A percentile compares a stretch with the other conserved stretches of the same genome.
Evolutionary conservation across 2,888 invertebrate genomes (phyloP).

Genomic region (Ormyrus pomaceus): DNA sequence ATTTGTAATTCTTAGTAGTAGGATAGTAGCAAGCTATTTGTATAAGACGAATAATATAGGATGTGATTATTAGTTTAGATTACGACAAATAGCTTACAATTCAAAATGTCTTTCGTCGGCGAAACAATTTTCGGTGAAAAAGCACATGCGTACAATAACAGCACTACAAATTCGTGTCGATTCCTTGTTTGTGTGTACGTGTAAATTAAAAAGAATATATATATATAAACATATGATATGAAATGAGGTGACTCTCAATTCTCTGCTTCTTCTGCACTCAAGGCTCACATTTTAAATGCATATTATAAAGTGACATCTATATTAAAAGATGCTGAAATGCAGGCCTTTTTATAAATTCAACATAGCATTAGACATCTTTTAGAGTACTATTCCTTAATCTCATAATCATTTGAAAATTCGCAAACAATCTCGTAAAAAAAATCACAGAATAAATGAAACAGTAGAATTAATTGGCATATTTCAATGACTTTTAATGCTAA

Average conservation of each 20-base stretch:
- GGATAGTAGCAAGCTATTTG: slow-evolving; percentile 53
- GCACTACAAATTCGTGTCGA: slow-evolving; percentile 46
- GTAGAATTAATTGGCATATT: slow-evolving; percentile 31
- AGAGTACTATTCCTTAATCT: slow-evolving; percentile 44
- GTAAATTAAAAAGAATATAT: slow-evolving; percentile 26
- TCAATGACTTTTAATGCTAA: slow-evolving; percentile 29
- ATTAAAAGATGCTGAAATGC: slow-evolving; percentile 46
- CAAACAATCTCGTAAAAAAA: slow-evolving; percentile 18
- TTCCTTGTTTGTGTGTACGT: slow-evolving; percentile 29
- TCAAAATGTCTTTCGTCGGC: slow-evolving; percentile 43
- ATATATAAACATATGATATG: slow-evolving; percentile 44
- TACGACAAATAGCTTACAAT: slow-evolving; percentile 54
- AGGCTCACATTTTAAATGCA: slow-evolving; percentile 27
- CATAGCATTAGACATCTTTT: slow-evolving; percentile 39
- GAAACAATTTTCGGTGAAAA: slow-evolving; percentile 43
- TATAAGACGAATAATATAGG: slow-evolving; percentile 45
- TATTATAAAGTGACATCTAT: slow-evolving; percentile 47
- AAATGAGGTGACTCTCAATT: slow-evolving; percentile 41
- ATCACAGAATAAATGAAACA: neutral
- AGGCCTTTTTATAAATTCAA: slow-evolving; percentile 34
- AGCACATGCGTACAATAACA: slow-evolving; percentile 50
- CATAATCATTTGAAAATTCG: slow-evolving; percentile 40
- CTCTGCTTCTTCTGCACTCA: slow-evolving; percentile 27
- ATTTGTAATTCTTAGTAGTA: slow-evolving; percentile 50
- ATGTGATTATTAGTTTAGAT: slow-evolving; percentile 50